Evolutionary conservation across 2,797 vertebrate species (phyloP), one percentile per base, ranked within the genome.

Genomic region (Sparidentex hasta): DNA sequence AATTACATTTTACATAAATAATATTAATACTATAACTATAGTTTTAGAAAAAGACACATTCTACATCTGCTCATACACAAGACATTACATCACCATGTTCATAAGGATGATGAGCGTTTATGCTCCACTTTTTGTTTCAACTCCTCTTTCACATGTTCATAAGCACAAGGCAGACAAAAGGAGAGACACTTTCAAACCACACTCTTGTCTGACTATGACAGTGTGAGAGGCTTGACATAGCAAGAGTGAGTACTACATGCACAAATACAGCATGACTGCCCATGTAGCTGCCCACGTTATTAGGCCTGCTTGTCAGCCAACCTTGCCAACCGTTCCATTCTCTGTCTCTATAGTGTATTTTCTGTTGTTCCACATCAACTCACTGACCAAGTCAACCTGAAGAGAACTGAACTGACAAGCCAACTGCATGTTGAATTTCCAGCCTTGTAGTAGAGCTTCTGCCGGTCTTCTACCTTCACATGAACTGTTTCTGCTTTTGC

Each of bases 181-280:
- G 65, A 65, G 50, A 82, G 72, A 52, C 66, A 46, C 68, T 82
- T 87, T 85, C 46, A 83, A 88, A 73, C 63, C 65, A 79, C 58
- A 23, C 80, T 83, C 67, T 63, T 61, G 51, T 88, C 84, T 54
- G 72, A 78, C 71, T 64, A 13, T 33, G 51, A 44, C 38, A 11
- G 70, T 33, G 84, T 82, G 67, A 78, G 77, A 65, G 65, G 71
- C 33, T 54, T 83, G 88, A 85, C 77, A 74, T 76, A 87, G 74
- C 74, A 67, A 76, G 58, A 85, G 78, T 80, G 73, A 75, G 78
- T 48, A 65, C 52, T 76, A 78, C 78, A 71, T 74, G 58, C 56
- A 83, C 75, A 86, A 86, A 90, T 61, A 81, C 76, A 85, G 61
- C 74, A 55, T 21, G 72, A 85, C 78, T 85, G 78, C 71, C 68